These are phyloP conservation scores for Andrena marginata DNA, from an alignment of 2,888 invertebrate genomes.

Conservation along the genomic window DNA sequence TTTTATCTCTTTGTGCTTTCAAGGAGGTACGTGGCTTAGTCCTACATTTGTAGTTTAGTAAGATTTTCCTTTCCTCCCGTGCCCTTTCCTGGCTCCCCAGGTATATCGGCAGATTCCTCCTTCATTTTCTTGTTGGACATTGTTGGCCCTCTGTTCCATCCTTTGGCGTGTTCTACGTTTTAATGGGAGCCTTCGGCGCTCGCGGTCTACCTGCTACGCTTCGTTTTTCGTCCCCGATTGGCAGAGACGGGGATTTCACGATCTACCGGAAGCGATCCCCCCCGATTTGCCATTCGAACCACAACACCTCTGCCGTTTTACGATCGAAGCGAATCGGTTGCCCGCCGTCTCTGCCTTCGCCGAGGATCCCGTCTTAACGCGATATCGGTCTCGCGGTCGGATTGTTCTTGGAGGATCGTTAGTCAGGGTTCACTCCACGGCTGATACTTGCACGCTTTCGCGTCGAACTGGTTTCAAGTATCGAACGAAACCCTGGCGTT, in stretches of 20 bases:
- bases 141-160: too few relatives aligned
- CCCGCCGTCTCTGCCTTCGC: slow-evolving; percentile 3
- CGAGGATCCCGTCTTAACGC: slow-evolving; percentile 35
- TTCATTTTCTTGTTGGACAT: too few relatives aligned
- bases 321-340: slow-evolving; percentile 23
- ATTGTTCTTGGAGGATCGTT: slow-evolving; percentile 43
- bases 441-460: slow-evolving; percentile 57
- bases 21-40: too few relatives aligned
- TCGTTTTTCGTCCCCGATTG: background rate
- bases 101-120: too few relatives aligned
- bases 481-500: slow-evolving; percentile 49
- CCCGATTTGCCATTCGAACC: slow-evolving; percentile 37
- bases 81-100: too few relatives aligned
- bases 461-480: slow-evolving; percentile 54
- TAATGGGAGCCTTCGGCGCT: too few relatives aligned
- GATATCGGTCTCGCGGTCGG: slow-evolving; percentile 43
- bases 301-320: slow-evolving; percentile 30
- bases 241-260: slow-evolving; percentile 22
- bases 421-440: slow-evolving; percentile 38
- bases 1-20: too few relatives aligned
- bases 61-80: too few relatives aligned
- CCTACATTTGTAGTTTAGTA: too few relatives aligned
- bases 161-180: too few relatives aligned
- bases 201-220: too few relatives aligned
- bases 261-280: slow-evolving; percentile 41